These are phyloP conservation scores for Scopus umbretta DNA, from an alignment of 2,113 vertebrate genomes.

Conservation along the genomic window DNA sequence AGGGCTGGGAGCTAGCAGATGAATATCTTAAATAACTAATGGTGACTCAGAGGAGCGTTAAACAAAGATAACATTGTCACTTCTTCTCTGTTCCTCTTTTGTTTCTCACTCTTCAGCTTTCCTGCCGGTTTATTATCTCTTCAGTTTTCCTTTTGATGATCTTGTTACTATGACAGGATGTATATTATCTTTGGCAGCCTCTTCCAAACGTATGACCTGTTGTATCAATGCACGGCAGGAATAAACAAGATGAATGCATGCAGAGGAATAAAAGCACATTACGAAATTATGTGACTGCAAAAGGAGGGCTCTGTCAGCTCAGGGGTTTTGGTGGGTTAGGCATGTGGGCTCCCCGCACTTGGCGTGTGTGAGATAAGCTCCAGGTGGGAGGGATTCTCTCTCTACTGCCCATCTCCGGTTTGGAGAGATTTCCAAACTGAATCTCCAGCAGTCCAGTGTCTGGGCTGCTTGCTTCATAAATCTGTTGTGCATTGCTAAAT, in stretches of 20 bases:
- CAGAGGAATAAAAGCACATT: not conserved
- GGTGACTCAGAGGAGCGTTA: slow-evolving; percentile 47
- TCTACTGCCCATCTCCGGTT: not conserved
- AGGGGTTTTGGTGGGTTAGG: not conserved
- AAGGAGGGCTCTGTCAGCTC: not conserved
- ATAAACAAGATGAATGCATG: not conserved
- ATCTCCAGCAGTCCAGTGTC: not conserved
- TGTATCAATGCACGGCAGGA: not conserved
- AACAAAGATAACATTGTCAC: slow-evolving; percentile 53
- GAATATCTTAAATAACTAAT: slow-evolving; percentile 51
- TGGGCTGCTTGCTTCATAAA: not conserved
- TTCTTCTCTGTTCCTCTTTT: slow-evolving; percentile 15
- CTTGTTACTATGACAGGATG: slow-evolving; percentile 16
- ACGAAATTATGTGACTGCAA: accelerated
- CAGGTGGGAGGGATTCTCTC: not conserved
- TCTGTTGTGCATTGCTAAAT: not conserved
- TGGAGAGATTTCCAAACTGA: not conserved
- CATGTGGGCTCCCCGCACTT: accelerated
- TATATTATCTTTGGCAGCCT: slow-evolving; percentile 22
- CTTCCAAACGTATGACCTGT: not conserved
- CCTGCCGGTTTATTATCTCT: slow-evolving; percentile 36
- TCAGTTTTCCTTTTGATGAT: slow-evolving; percentile 9
- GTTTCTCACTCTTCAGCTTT: slow-evolving; percentile 16
- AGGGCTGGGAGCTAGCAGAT: slow-evolving; percentile 14
- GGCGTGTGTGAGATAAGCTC: not conserved